Base-by-base conservation (phyloP, 2,888 invertebrate species). In the Athrips mouffetella region DNA sequence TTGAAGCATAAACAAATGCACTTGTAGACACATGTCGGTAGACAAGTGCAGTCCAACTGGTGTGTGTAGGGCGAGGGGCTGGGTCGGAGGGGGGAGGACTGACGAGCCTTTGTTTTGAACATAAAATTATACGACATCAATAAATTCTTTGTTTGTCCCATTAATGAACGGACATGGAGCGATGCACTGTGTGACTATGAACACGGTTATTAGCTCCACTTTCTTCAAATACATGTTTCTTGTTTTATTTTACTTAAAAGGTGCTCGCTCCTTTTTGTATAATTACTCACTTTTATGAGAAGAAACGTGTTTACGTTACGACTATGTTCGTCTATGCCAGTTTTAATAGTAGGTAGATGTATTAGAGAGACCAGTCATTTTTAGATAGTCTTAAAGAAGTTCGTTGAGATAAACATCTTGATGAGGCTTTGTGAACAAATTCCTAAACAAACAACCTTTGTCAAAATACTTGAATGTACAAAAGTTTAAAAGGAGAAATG, bases 91-190 rank as follows among this genome's bases (percentile, higher is more conserved):
- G 54, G 50, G 51, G 62, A 56, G 60, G 65, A 58, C 69, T 68
- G 72, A 76, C 76, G 78, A 78, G 78, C 76, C 79, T 86, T 86
- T 88, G 87, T 87, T 88, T 87, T 80, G 78, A 81, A 76, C 83
- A 85, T 87, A 80, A 87, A 87, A 83, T 84, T 87, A 87, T 87
- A 88, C 83, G 85, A 85, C 82, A 76, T 70, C 76, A 76, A 86
- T 87, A 87, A 87, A 88, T 82, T 81, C 76, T 80, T 77, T 87
- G 84, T 87, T 86, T 85, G 85, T 80, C 66, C 74, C 72, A 80
- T 78, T 80, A 80, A 82, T 79, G 76, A 80, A 77, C 70, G 76
- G 73, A 70, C 69, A 67, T 66, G 62, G 68, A 75, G 62, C 63
- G 67, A 75, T 75, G 65, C 70, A 65, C 72, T 63, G 62, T 65